Percentiles rank a stretch among this genome's conserved stretches.
phyloP scores from a whole-genome alignment of 1,140 invertebrate species.

The Cyrtorhinus lividipennis region DNA sequence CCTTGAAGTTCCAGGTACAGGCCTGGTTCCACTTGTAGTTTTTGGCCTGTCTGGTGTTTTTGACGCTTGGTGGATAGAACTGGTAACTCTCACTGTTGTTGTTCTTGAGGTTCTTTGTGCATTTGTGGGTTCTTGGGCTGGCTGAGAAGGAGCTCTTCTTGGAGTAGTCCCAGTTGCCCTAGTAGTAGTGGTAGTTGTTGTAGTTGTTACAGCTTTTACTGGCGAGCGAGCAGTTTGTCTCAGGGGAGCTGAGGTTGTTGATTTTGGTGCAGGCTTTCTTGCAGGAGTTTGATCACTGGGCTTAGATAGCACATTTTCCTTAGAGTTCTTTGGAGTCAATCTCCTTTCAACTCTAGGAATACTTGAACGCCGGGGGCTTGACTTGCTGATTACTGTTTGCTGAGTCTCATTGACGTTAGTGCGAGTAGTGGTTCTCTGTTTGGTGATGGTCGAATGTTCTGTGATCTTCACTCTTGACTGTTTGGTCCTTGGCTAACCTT shows the following conservation, averaged over 20 bases:
- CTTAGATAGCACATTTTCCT: too few species aligned
- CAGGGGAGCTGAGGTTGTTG: neutral
- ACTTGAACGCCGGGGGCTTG: constrained; percentile 17
- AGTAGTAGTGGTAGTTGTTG: too few species aligned
- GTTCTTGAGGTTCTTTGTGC: constrained; percentile 18
- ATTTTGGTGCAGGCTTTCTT: neutral
- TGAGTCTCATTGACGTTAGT: too few species aligned
- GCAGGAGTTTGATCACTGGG: too few species aligned
- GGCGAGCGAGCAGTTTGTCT: constrained; percentile 1
- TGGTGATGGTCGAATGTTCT: neutral
- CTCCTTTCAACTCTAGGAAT: constrained; percentile 19
- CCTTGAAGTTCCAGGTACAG: constrained; percentile 9
- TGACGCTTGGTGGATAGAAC: too few species aligned
- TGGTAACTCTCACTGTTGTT: constrained; percentile 6
- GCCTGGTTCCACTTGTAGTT: constrained; percentile 28
- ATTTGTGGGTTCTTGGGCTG: too few species aligned
- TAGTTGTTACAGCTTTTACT: too few species aligned
- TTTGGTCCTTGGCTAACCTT: too few species aligned
- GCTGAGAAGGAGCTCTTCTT: too few species aligned
- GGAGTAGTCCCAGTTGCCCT: too few species aligned
- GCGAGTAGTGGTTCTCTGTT: neutral
- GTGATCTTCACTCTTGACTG: neutral
- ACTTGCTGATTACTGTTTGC: too few species aligned
- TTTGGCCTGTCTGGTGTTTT: constrained; percentile 20
- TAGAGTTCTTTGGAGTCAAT: constrained; percentile 5